Conservation (phyloP, 1,140 invertebrate genomes). For the Coelopa frigida region DNA sequence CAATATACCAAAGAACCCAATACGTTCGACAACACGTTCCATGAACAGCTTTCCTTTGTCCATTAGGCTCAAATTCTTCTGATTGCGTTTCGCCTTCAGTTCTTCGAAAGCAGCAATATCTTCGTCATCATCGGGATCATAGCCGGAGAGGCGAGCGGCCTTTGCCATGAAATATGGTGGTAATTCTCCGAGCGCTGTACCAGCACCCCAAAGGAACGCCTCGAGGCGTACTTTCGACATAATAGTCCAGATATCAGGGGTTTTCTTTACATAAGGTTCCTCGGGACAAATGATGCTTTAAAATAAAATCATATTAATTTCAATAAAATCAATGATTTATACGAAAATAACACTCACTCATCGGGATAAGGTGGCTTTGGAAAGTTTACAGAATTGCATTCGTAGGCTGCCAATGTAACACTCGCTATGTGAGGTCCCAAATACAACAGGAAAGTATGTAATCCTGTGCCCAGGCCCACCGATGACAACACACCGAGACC, state of each 20-base stretch:
- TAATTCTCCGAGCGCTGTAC: slow-evolving; percentile 94
- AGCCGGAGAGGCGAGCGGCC: slow-evolving; percentile 72
- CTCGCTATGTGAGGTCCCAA: slow-evolving; percentile 85
- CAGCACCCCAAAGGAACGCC: slow-evolving; percentile 96
- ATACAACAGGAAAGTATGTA: slow-evolving; percentile 98
- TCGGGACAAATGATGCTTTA: slow-evolving; percentile 70
- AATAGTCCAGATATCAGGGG: slow-evolving; percentile 73
- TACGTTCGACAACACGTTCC: slow-evolving; percentile 86
- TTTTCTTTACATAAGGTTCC: slow-evolving; percentile 51
- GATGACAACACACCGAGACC: slow-evolving; percentile 93
- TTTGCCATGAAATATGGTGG: slow-evolving; percentile 97
- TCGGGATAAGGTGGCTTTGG: slow-evolving; percentile 87
- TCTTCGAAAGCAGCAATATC: slow-evolving; percentile 73
- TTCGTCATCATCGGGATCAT: slow-evolving; percentile 64
- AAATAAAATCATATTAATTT: slow-evolving; percentile 23
- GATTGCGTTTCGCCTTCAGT: slow-evolving; percentile 57
- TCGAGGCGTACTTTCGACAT: slow-evolving; percentile 96
- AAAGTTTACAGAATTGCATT: slow-evolving; percentile 91
- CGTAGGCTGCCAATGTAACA: slow-evolving; percentile 97
- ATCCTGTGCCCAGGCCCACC: slow-evolving; percentile 93
- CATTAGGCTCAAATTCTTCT: slow-evolving; percentile 55
- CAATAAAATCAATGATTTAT: slow-evolving; percentile 6
- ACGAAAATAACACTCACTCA: slow-evolving; percentile 51
- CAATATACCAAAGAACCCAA: slow-evolving; percentile 96
- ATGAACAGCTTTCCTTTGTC: slow-evolving; percentile 79